Base-by-base conservation (phyloP, 2,888 invertebrate species). In the Schizaphis graminum region DNA sequence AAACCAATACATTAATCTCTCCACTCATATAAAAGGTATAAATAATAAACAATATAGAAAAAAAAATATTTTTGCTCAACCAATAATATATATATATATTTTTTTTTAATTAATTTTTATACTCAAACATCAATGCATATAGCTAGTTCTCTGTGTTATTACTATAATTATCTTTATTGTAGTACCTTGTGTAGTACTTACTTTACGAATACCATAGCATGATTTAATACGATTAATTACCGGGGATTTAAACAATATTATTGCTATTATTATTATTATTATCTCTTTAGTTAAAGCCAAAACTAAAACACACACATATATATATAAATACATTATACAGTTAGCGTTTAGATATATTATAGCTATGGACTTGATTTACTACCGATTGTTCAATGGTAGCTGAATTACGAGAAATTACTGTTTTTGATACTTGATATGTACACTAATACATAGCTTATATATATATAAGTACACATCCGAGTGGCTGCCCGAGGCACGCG, bases 151-250 rank as follows among this genome's bases (percentile, higher is more conserved):
- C 1, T 0, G 2, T 16, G 16, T 16, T 35, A 77, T 35, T 35
- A 35, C 16, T 4, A n/a, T 13, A n/a, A n/a, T 16, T n/a, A 5
- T n/a, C 1, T 67, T 0, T n/a, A n/a, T n/a, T 4, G 0, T 13
- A 49, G 49, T 49, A 49, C 49, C 49, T 49, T 13, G 49, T 49
- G 49, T 53, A 53, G 49, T 53, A 53, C 49, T 53, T n/a, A n/a
- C 61, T 16, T 77, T 77, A 77, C 21, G 35, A n/a, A 16, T 35
- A 16, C 67, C 67, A 35, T 77, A 35, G 16, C 8, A 77, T 77
- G 5, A 77, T 35, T 77, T 16, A 21, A 35, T 35, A 7, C 67
- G 21, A 77, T 77, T 35, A 77, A 77, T 77, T 77, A n/a, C 35
- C 7, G 35, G 35, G 35, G 16, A 35, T 77, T 77, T 77, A 77